A percentile compares a stretch with the other conserved stretches of the same genome.
Conservation (phyloP, 1,140 invertebrate species). For the Drosophila takahashii region DNA sequence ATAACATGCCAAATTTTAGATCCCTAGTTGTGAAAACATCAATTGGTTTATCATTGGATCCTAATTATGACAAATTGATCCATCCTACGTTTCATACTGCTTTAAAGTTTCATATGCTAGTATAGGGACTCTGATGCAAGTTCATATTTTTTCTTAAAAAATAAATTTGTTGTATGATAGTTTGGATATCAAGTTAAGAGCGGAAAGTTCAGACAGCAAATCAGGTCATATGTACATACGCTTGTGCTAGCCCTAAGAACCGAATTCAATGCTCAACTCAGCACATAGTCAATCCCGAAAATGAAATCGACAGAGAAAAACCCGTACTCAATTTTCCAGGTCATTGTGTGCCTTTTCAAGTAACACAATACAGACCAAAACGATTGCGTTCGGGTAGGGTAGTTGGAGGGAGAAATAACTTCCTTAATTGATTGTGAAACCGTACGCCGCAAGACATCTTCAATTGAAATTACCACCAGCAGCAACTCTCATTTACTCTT, state of each 20-base stretch:
- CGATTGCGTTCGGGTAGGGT: conserved; percentile 1
- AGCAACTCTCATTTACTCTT: conserved; percentile 1
- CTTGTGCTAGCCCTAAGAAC: background rate
- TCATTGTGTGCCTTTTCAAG: background rate
- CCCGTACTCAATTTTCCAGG: background rate
- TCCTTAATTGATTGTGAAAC: conserved; percentile 32
- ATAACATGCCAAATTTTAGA: background rate
- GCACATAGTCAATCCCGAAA: too few species aligned
- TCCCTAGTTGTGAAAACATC: background rate
- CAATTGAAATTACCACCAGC: conserved; percentile 28
- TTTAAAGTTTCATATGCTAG: too few species aligned
- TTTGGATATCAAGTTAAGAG: too few species aligned
- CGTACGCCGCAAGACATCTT: conserved; percentile 3
- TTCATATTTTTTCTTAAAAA: too few species aligned
- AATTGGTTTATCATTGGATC: background rate
- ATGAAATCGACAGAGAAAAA: too few species aligned
- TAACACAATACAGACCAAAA: background rate
- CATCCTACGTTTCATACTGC: too few species aligned
- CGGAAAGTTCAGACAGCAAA: too few species aligned
- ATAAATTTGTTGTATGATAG: too few species aligned
- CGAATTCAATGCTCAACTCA: conserved; percentile 2
- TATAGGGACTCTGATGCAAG: too few species aligned
- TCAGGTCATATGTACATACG: too few species aligned
- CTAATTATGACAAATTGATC: background rate
- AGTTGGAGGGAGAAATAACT: conserved; percentile 1